Percentiles rank a stretch among this genome's conserved stretches.
Conservation (phyloP, 2,113 vertebrate genomes). For the Malurus alboscapulatus region DNA sequence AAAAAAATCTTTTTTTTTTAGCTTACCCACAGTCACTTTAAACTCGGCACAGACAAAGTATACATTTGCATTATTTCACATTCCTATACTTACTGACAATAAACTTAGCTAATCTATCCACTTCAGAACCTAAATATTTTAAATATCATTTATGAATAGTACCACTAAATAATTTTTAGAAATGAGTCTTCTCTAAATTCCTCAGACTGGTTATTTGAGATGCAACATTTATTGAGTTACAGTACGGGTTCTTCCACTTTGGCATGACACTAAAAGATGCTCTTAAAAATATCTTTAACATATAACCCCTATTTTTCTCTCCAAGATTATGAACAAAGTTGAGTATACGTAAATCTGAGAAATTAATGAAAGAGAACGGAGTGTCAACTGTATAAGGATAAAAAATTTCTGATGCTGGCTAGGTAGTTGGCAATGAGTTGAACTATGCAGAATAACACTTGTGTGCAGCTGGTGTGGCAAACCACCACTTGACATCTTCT, state of each 20-base stretch:
- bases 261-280: not conserved
- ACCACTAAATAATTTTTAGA: not conserved
- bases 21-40: not conserved
- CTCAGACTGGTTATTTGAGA: not conserved
- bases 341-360: not conserved
- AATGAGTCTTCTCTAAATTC: not conserved
- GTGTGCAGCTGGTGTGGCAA: not conserved
- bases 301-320: not conserved
- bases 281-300: not conserved
- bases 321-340: not conserved
- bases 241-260: fast-evolving
- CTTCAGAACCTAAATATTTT: not conserved
- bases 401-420: not conserved
- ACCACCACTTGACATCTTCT: not conserved
- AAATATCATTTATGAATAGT: not conserved
- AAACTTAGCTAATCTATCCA: not conserved
- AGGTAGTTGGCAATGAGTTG: not conserved
- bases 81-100: not conserved
- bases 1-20: not conserved
- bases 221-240: not conserved
- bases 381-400: not conserved
- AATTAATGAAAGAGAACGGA: not conserved
- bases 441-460: not conserved
- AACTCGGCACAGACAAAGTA: not conserved
- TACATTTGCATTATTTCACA: not conserved